Base-by-base conservation (phyloP, 1,140 invertebrate genomes). In the Bombus sibiricus region DNA sequence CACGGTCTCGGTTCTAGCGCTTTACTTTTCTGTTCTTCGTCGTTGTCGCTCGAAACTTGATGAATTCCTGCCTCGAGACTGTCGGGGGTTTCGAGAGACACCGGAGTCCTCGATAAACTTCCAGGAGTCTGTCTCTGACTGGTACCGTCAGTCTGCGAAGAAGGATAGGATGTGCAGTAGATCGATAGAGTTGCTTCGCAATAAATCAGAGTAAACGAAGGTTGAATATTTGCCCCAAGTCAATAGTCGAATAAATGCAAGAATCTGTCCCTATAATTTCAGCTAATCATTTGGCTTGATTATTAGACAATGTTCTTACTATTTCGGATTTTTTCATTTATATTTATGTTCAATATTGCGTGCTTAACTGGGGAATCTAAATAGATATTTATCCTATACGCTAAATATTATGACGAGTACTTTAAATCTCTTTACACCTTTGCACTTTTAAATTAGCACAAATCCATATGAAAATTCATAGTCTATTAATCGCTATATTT, bases 131-230 rank as follows among this genome's bases (percentile, higher is more conserved):
- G 92, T 80, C 93, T 87, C 86, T 92, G 93, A 85, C 93, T 94
- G 77, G 93, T 94, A 88, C 89, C 91, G 57, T 95, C 94, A 62
- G 94, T 94, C 94, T 95, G 77, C 32, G 69, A 84, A 78, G 10
- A 88, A 68, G 47, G 64, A 79, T 57, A 41, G 57, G 10, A 76
- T 28, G 37, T 9, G n/a, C 18, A 32, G 18, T 25, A 43, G 37
- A 75, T 80, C 64, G 43, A 81, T 59, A 81, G 10, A 34, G n/a
- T 2, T 81, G 13, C 15, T 73, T 32, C 37, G 32, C 37, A 2
- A 73, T 59, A 71, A 39, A 86, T 47, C 85, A 72, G 47, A 28
- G 39, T 32, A 68, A 13, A 69, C 37, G 25, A n/a, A 34, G 5
- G 13, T 39, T 13, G n/a, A 47, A 13, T 25, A 62, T 77, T 39